These are phyloP conservation scores for Manis javanica DNA, from an alignment of 2,797 vertebrate genomes.

Conservation along the genomic window DNA sequence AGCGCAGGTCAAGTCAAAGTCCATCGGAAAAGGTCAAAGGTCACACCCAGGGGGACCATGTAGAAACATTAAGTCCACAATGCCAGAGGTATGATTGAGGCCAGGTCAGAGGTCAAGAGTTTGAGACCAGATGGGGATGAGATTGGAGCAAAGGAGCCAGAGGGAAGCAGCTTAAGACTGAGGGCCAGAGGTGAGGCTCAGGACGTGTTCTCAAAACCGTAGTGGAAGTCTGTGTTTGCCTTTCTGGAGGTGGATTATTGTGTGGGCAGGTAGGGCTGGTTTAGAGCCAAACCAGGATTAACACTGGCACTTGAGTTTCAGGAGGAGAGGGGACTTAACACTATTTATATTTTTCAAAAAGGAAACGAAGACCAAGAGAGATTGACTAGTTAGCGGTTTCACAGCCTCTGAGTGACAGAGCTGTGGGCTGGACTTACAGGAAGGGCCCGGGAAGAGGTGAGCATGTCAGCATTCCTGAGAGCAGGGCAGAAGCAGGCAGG, in stretches of 20 bases:
- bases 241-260: not conserved
- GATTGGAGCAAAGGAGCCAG: not conserved
- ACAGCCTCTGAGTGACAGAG: not conserved
- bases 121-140: conserved; percentile 41
- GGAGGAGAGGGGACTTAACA: not conserved
- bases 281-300: not conserved
- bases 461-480: not conserved
- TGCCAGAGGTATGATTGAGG: conserved; percentile 52
- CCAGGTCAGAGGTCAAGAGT: conserved; percentile 57
- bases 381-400: not conserved
- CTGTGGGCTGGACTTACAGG: not conserved
- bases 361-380: conserved; percentile 15
- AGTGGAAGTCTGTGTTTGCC: not conserved
- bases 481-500: not conserved
- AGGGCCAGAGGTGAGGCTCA: not conserved
- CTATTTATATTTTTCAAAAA: conserved; percentile 26
- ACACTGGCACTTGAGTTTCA: not conserved
- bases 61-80: conserved; percentile 48
- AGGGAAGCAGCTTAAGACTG: not conserved
- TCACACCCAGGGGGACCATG: not conserved
- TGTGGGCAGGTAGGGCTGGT: not conserved
- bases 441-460: not conserved
- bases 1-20: conserved; percentile 58
- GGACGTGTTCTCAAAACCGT: not conserved
- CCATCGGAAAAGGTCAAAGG: conserved; percentile 29